Evolutionary conservation across 2,888 invertebrate genomes (phyloP).

Genomic region (Xestia rhomboidea): DNA sequence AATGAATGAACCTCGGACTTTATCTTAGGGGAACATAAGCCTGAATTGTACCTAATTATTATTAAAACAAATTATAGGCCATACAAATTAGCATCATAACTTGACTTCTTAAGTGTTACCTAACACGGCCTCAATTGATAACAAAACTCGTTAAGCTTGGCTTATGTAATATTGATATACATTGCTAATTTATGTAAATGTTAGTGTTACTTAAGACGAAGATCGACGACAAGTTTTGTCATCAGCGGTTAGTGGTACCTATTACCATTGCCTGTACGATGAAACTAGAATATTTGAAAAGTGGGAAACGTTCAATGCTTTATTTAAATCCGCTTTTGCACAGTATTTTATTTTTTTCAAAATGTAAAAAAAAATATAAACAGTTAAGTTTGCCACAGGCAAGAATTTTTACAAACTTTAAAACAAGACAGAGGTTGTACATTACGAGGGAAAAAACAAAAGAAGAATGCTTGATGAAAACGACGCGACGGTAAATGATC

Average conservation of each 20-base stretch:
- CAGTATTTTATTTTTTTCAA: background rate
- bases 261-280: no score
- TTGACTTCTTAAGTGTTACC: constrained; percentile 21
- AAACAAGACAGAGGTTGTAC: background rate
- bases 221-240: background rate
- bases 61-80: background rate
- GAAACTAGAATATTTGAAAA: background rate
- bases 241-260: background rate
- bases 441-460: background rate
- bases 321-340: background rate
- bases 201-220: constrained; percentile 18
- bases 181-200: constrained; percentile 47
- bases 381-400: background rate
- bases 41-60: background rate
- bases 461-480: background rate
- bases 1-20: background rate
- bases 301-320: background rate
- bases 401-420: background rate
- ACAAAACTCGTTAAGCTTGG: constrained; percentile 23
- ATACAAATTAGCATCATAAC: constrained; percentile 11
- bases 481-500: background rate
- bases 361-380: background rate
- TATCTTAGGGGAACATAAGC: background rate
- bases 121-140: constrained; percentile 44
- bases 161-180: constrained; percentile 49